These are phyloP conservation scores for Drosophila percnosoma DNA, from an alignment of 2,888 invertebrate genomes.

Conservation along the genomic window DNA sequence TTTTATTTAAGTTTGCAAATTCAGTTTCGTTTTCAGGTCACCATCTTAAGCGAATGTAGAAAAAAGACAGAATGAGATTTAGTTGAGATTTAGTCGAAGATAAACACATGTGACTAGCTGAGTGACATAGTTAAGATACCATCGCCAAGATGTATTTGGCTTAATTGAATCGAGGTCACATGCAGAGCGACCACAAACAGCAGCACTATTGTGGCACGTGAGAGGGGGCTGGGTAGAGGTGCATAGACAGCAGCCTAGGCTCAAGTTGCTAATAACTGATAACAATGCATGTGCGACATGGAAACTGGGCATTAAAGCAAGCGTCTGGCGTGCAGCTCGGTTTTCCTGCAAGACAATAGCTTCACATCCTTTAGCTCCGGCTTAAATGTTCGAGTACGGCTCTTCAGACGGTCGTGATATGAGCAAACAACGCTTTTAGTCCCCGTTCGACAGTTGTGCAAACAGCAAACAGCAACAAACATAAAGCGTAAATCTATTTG, in stretches of 20 bases:
- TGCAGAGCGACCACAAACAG: conserved; percentile 55
- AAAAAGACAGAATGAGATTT: background rate
- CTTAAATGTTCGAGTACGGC: conserved; percentile 24
- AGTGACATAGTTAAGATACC: conserved; percentile 44
- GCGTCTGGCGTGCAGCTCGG: conserved; percentile 57
- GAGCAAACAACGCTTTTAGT: conserved; percentile 24
- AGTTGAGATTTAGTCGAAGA: conserved; percentile 7
- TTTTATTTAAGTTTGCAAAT: conserved; percentile 1
- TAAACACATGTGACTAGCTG: conserved; percentile 8
- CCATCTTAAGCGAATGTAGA: background rate
- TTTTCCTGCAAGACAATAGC: conserved; percentile 46
- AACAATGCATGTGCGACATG: conserved; percentile 28
- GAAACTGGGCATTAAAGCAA: conserved; percentile 34
- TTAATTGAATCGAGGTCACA: conserved; percentile 71
- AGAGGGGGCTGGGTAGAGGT: background rate
- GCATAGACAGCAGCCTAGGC: conserved; percentile 14
- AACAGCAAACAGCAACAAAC: conserved; percentile 47
- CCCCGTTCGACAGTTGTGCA: conserved; percentile 36
- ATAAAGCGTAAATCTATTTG: conserved; percentile 65
- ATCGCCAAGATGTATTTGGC: conserved; percentile 38
- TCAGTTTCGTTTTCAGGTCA: conserved; percentile 8
- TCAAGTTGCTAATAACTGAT: conserved; percentile 56
- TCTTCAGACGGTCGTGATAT: conserved; percentile 59
- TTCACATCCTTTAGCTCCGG: conserved; percentile 42
- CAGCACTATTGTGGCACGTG: background rate